Base-by-base conservation (phyloP, 2,888 invertebrate species). In the Corbicula japonica region DNA sequence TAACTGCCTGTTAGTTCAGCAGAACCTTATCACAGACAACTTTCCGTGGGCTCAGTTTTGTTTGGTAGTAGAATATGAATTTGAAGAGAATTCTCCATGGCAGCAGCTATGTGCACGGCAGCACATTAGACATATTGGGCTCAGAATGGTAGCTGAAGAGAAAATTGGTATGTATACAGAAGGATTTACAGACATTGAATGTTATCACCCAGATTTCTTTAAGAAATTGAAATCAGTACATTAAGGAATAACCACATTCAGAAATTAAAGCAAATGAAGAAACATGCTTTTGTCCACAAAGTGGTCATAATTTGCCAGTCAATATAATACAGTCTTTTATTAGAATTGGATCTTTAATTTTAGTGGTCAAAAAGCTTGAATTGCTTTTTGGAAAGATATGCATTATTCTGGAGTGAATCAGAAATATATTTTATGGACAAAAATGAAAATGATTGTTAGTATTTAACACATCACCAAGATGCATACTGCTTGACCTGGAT, bases 11-110 rank as follows among this genome's bases (percentile, higher is more conserved):
- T 70, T 88, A 28, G 35, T 76, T 38, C 71, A 62, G 26, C 50
- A 61, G 10, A 52, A 63, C 28, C 62, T 74, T 21, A 74, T 88
- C 35, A 26, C 58, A 10, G 70, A 81, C 8, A 74, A 80, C 28
- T 88, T 89, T 73, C 87, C 88, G 8, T 86, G 87, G 89, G 74
- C 87, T n/a, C 86, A 86, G 78, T 89, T 90, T 72, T 76, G 82
- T 58, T 75, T 88, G 21, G 87, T 89, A 2, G 80, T 90, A 21
- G 89, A 90, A 58, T 90, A 87, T 76, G 88, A 90, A 46, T 48
- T 78, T 66, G 61, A 69, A 48, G 75, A 66, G 8, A 35, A 68
- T n/a, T 70, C 76, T 15, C 60, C 34, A 48, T 74, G 79, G 77
- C 72, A 80, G 46, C 69, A 75, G 30, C 54, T 80, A 10, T 87